These are phyloP conservation scores for Atrina japonica DNA, from an alignment of 2,888 invertebrate genomes.

Conservation along the genomic window DNA sequence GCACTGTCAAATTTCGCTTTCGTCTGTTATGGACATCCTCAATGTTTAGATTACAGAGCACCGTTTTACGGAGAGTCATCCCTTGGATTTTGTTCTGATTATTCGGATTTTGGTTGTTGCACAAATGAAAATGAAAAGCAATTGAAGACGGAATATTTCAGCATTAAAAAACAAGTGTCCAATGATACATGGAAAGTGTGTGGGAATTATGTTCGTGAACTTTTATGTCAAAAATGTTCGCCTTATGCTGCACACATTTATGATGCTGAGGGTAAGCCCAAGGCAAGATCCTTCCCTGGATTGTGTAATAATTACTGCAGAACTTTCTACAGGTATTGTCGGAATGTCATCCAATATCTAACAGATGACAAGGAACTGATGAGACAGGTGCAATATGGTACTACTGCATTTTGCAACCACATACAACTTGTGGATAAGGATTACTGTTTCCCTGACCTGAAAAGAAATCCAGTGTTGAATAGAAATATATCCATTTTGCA, in stretches of 20 bases:
- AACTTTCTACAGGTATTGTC: conserved; percentile 64
- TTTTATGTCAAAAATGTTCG: conserved; percentile 76
- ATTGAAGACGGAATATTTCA: conserved; percentile 51
- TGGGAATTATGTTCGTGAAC: conserved; percentile 55
- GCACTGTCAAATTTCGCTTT: too few relatives aligned
- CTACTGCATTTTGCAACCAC: conserved; percentile 59
- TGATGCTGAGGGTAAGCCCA: conserved; percentile 66
- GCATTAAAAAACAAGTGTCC: conserved; percentile 44
- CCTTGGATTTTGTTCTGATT: conserved; percentile 71
- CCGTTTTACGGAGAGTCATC: conserved; percentile 64
- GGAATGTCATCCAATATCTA: conserved; percentile 55
- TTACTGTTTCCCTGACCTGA: conserved; percentile 76
- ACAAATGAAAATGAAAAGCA: conserved; percentile 57
- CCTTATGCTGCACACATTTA: conserved; percentile 78
- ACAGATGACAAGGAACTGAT: conserved; percentile 50
- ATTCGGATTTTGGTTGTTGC: conserved; percentile 74
- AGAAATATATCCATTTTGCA: conserved; percentile 55
- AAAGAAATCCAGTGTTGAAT: conserved; percentile 61
- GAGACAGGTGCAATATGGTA: conserved; percentile 12
- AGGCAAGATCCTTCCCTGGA: conserved; percentile 69
- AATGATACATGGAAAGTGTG: conserved; percentile 56
- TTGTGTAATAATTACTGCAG: conserved; percentile 70
- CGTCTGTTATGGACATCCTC: conserved; percentile 62
- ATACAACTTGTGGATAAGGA: conserved; percentile 62
- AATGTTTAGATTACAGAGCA: conserved; percentile 75